Base-by-base conservation (phyloP, 2,113 vertebrate species). In the Hemibates koningsi region DNA sequence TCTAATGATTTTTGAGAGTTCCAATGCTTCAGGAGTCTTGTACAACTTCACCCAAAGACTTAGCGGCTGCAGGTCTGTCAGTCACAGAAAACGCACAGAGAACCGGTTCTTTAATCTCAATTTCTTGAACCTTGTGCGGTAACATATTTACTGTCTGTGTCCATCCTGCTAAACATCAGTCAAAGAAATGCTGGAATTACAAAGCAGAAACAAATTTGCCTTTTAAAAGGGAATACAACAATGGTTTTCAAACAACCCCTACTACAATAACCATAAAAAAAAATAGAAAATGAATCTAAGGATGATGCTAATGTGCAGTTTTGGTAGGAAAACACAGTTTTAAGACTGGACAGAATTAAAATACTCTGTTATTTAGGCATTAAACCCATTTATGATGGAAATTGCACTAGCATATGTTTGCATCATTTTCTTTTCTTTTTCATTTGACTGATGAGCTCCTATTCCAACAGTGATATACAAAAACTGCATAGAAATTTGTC, bases 1-100 rank as follows among this genome's bases (percentile, higher is more conserved):
- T 80, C 27, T 41, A 91, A 91, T 85, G 91, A 88, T 92, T 90
- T 92, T 71, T 84, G 90, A 92, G 82, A 14, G 81, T 85, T 91
- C 56, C 86, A 81, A 52, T 80, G 86, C 79, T 91, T 82, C 83
- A 45, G 80, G 80, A 90, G 63, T 43, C 83, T 61, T 81, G 63
- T 82, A 54, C 50, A 38, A 80, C 84, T 90, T 85, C 81, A 73
- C 38, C 68, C 73, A 27, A 73, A 87, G 86, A 86, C 82, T 73
- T 36, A 4, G 10, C 2, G 2, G 45, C 79, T 88, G 54, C 80
- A 21, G 66, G 34, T 79, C 80, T 56, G 78, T 85, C 87, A 45
- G 50, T 85, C 92, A 86, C 54, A 89, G 78, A 17, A 6, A 80
- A 83, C 78, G 68, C 71, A 92, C 54, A 38, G 45, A 34, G 11